Evolutionary conservation across 2,888 invertebrate species (phyloP).

Genomic region (Ophion costatus): DNA sequence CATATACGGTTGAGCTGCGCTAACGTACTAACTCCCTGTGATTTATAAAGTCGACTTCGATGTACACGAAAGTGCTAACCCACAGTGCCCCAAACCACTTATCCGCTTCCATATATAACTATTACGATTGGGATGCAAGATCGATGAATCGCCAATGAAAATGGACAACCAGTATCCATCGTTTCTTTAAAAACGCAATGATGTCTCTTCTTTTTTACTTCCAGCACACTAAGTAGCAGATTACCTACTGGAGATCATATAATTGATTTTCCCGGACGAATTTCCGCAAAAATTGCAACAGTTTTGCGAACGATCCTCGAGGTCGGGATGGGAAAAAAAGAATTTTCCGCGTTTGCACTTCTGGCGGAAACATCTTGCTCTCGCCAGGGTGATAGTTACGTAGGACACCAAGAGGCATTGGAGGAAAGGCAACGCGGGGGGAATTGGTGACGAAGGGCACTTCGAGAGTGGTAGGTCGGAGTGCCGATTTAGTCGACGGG

Average conservation of each 20-base stretch:
- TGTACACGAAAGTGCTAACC: slow-evolving; percentile 55
- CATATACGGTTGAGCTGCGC: slow-evolving; percentile 37
- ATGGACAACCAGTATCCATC: background rate
- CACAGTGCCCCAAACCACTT: slow-evolving; percentile 18
- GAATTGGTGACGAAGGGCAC: slow-evolving; percentile 62
- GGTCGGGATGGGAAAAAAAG: background rate
- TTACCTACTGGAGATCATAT: background rate
- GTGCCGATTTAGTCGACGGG: slow-evolving; percentile 64
- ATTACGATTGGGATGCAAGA: slow-evolving; percentile 20
- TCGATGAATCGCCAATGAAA: slow-evolving; percentile 6
- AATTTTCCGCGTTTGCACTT: slow-evolving; percentile 45
- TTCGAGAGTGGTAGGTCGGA: slow-evolving; percentile 62
- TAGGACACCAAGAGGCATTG: slow-evolving; percentile 26
- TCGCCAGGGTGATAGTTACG: slow-evolving; percentile 42
- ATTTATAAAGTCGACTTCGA: slow-evolving; percentile 67
- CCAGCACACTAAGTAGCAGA: background rate
- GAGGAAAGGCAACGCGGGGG: slow-evolving; percentile 23
- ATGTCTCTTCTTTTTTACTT: background rate
- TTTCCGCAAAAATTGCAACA: background rate
- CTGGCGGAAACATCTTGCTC: slow-evolving; percentile 46
- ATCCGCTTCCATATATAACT: slow-evolving; percentile 41
- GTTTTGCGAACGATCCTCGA: background rate
- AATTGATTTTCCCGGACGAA: background rate
- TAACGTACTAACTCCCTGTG: slow-evolving; percentile 58
- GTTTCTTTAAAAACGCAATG: background rate